Base-by-base conservation (phyloP, 2,113 vertebrate species). In the Pantherophis guttatus region DNA sequence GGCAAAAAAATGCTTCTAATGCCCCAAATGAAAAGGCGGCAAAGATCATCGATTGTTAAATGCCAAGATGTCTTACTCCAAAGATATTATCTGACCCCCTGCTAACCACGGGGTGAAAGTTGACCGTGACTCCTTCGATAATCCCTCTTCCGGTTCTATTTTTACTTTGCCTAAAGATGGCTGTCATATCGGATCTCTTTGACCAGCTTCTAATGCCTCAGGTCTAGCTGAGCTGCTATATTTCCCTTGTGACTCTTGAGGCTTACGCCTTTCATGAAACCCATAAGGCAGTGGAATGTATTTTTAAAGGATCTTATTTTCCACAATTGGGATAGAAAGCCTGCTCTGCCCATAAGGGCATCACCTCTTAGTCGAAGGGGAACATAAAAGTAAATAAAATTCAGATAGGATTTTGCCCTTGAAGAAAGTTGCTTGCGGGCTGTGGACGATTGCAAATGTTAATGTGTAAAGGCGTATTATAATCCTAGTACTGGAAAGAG, bases 131-230 rank as follows among this genome's bases (percentile, higher is more conserved):
- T 97, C 94, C 93, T 95, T 94, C 62, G 0, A 94, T 93, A 94
- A 94, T 94, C 89, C 93, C 90, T 0, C 96, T 23, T 57, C 95
- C 91, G 93, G 94, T 95, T 96, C 94, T 97, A 95, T 87, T 96
- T 96, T 96, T 93, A 65, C 94, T 52, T 93, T 92, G 96, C 96
- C 95, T 90, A 57, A 86, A 94, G 90, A 95, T 95, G 95, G 93
- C 93, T 96, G 96, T 96, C 96, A 96, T 55, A 94, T 96, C 95
- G 93, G 92, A 94, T 97, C 95, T 96, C 94, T 88, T 94, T 92
- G 86, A 62, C n/a, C n/a, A 53, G 89, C 95, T 96, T 94, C 95
- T 94, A 91, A 87, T 62, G 8, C 93, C 95, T 95, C 94, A 3
- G 4, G 12, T 50, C 86, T 53, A 86, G n/a, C 85, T 52, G 6